Percentiles rank a stretch among this genome's conserved stretches.
Conservation (phyloP, 1,140 invertebrate species). For the Aphis craccivora region DNA sequence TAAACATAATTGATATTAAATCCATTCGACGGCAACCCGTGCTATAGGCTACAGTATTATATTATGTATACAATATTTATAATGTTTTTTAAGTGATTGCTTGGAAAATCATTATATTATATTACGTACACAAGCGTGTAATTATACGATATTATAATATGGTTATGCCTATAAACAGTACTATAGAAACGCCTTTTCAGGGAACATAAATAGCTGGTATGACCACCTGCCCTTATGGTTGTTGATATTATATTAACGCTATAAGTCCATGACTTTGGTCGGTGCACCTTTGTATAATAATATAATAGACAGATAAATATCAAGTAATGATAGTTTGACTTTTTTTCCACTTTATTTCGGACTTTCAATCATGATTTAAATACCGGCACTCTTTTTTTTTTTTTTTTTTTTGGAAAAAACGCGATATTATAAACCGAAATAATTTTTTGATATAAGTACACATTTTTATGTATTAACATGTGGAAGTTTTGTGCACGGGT, state of each 20-base stretch:
- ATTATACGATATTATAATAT: neutral
- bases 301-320: neutral
- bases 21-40: neutral
- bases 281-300: neutral
- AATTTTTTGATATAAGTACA: neutral
- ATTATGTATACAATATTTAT: neutral
- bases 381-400: neutral
- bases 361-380: neutral
- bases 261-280: neutral
- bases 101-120: neutral
- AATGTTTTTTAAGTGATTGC: neutral
- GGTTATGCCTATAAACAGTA: neutral
- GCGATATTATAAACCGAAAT: neutral
- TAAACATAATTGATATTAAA: neutral
- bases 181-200: neutral
- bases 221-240: neutral
- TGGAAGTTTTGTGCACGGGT: constrained; percentile 4
- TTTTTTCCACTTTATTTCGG: neutral
- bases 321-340: neutral
- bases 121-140: neutral
- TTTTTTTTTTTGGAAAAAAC: neutral
- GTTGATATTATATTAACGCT: neutral
- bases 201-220: neutral
- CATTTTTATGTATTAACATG: neutral
- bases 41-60: neutral